Conservation (phyloP, 2,113 vertebrate species). For the Gadus macrocephalus region DNA sequence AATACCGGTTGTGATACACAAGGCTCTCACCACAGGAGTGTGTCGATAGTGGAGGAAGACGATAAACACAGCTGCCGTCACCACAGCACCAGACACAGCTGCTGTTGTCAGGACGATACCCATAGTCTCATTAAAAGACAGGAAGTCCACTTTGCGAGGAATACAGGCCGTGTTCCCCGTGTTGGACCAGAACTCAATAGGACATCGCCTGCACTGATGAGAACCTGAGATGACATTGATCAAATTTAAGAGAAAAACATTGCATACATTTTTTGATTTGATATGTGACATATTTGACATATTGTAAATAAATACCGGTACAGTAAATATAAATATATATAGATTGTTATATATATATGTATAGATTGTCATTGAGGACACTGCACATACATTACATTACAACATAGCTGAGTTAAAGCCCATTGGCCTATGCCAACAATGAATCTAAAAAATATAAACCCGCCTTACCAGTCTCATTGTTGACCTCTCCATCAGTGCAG, state of each 20-base stretch:
- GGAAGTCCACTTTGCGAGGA: slow-evolving; percentile 45
- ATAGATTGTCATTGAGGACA: neutral
- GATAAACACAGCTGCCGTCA: slow-evolving; percentile 41
- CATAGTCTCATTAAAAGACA: slow-evolving; percentile 50
- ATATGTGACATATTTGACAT: too few relatives aligned
- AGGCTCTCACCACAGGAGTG: slow-evolving; percentile 57
- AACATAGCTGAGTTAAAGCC: neutral
- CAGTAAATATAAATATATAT: too few relatives aligned
- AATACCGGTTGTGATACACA: too few relatives aligned
- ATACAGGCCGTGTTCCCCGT: slow-evolving; percentile 35
- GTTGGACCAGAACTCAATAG: slow-evolving; percentile 53
- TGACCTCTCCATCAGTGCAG: slow-evolving; percentile 73
- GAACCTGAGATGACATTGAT: slow-evolving; percentile 28
- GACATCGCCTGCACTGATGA: slow-evolving; percentile 38
- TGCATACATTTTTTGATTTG: too few relatives aligned
- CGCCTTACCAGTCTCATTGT: slow-evolving; percentile 62
- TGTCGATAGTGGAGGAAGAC: slow-evolving; percentile 52
- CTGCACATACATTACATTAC: too few relatives aligned
- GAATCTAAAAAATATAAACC: neutral
- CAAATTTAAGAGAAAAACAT: neutral
- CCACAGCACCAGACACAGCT: slow-evolving; percentile 32
- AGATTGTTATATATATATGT: neutral
- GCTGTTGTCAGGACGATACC: slow-evolving; percentile 43
- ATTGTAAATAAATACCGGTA: too few relatives aligned
- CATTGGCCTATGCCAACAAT: neutral